phyloP scores from a whole-genome alignment of 2,797 vertebrate species.

The Borostomias antarcticus region DNA sequence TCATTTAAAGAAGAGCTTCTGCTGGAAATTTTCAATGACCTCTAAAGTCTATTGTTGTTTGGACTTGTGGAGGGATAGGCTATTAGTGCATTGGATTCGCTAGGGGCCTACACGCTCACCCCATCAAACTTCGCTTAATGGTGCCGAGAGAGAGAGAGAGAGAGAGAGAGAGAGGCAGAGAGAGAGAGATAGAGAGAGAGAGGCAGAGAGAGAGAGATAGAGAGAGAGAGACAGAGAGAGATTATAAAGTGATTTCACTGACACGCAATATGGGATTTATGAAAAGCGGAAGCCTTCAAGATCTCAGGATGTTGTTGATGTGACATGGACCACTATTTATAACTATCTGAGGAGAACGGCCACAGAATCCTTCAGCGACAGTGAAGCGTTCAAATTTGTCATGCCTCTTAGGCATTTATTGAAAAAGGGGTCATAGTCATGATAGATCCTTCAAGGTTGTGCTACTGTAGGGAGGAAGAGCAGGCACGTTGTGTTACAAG shows the following conservation, averaged over 20 bases:
- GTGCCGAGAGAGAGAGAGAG: slow-evolving; percentile 29
- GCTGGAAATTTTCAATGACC: slow-evolving; percentile 31
- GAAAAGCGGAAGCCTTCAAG: slow-evolving; percentile 42
- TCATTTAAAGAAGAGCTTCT: slow-evolving; percentile 28
- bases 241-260: slow-evolving; percentile 66
- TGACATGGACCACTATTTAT: slow-evolving; percentile 60
- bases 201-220: slow-evolving; percentile 17
- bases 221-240: slow-evolving; percentile 28
- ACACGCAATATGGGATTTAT: slow-evolving; percentile 67
- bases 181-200: slow-evolving; percentile 5
- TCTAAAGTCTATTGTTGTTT: slow-evolving; percentile 21
- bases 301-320: slow-evolving; percentile 44
- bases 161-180: slow-evolving; percentile 16
- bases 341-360: slow-evolving; percentile 39
- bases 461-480: slow-evolving; percentile 12
- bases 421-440: slow-evolving; percentile 16
- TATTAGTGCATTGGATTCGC: slow-evolving; percentile 66
- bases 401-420: slow-evolving; percentile 42
- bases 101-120: slow-evolving; percentile 63
- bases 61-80: slow-evolving; percentile 29
- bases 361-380: slow-evolving; percentile 46
- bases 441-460: slow-evolving; percentile 56
- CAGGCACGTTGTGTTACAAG: slow-evolving; percentile 50
- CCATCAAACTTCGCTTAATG: slow-evolving; percentile 63
- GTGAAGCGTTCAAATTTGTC: slow-evolving; percentile 46